Conservation (phyloP, 1,140 invertebrate genomes). For the Drosophila punjabiensis region DNA sequence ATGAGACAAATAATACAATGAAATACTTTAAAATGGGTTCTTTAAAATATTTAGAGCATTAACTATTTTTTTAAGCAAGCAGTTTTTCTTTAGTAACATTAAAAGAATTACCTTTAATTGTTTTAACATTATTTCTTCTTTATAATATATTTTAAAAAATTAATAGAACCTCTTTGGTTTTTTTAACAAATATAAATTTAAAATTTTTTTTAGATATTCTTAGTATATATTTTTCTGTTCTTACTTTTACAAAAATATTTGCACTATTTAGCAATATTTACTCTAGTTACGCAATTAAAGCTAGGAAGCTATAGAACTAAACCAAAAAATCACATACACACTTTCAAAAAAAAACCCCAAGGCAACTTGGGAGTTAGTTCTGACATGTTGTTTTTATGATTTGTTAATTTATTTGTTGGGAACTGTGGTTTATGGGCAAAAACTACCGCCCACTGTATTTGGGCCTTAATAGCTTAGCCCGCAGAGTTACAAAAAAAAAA, state of each 20-base stretch:
- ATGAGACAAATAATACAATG: no score
- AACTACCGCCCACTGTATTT: slow-evolving; percentile 10
- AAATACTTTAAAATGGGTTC: not conserved
- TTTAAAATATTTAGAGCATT: not conserved
- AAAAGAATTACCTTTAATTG: not conserved
- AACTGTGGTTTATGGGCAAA: not conserved
- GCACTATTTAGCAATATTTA: not conserved
- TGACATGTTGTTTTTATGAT: slow-evolving; percentile 4
- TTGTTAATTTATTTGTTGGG: slow-evolving; percentile 2
- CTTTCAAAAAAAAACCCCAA: not conserved
- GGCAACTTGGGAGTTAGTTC: not conserved
- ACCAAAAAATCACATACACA: not conserved
- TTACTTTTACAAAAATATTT: not conserved
- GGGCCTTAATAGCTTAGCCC: slow-evolving; percentile 13
- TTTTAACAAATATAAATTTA: no score
- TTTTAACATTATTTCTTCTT: not conserved
- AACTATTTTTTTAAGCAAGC: no score
- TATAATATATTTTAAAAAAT: no score
- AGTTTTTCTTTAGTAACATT: no score
- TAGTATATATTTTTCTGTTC: not conserved
- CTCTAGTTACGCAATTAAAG: not conserved
- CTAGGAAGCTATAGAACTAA: not conserved
- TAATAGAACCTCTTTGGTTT: no score
- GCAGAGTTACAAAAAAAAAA: slow-evolving; percentile 16
- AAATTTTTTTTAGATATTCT: no score